Evolutionary conservation across 2,888 invertebrate genomes (phyloP), one percentile per base, ranked within the genome.

Genomic region (Rambutsinella grinnellia): DNA sequence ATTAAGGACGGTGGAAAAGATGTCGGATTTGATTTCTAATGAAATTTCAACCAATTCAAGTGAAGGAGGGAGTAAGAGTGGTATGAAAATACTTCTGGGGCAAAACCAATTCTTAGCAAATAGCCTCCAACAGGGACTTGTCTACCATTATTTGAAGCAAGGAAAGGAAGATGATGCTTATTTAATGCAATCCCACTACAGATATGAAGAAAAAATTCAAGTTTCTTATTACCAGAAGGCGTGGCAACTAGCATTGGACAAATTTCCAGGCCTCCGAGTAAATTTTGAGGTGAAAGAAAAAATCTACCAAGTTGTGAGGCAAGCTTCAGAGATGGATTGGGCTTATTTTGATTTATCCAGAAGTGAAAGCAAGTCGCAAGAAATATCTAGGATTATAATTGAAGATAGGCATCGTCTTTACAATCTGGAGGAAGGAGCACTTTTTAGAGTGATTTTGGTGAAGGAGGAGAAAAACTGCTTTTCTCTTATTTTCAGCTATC

Each of bases 41-140:
- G n/a, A n/a, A n/a, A 46, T 13, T 46, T 15, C 10, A 10, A 46
- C 10, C 46, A 15, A 46, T 15, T 13, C 15, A n/a, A n/a, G n/a
- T 46, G 46, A 10, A 46, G 15, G 15, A 46, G 46, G 15, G 10
- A 15, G 15, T 15, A 15, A 46, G 10, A 46, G 13, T 15, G 15
- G 10, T 15, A 46, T 46, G 13, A 10, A 10, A 10, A 15, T 15
- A 46, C n/a, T n/a, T n/a, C n/a, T n/a, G n/a, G 27, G 23, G 8
- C 5, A 23, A 5, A 13, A 23, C 8, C 5, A 10, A 15, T 54
- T 51, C 15, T 10, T 49, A 13, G 70, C 70, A 2, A 70, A 63
- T 23, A 70, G 62, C 26, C 46, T 70, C 10, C 70, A 70, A 23
- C 70, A 70, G 27, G 70, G 70, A 5, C 36, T 70, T 13, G 28